These are phyloP conservation scores for Amiota communis DNA, from an alignment of 2,888 invertebrate genomes.

Conservation along the genomic window DNA sequence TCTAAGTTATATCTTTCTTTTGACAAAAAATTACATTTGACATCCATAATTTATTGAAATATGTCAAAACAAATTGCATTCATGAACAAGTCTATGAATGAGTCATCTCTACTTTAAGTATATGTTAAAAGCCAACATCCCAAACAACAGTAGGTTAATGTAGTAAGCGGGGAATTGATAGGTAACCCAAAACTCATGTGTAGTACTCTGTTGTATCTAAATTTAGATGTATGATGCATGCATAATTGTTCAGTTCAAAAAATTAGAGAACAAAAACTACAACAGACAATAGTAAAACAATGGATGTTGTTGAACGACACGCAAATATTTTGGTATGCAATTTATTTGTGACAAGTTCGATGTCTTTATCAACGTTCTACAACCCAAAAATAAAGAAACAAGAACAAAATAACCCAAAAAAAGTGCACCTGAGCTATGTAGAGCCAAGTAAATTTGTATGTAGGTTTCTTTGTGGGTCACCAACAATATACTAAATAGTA, in stretches of 20 bases:
- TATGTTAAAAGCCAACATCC: too few relatives aligned
- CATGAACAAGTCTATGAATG: not conserved
- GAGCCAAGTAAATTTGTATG: not conserved
- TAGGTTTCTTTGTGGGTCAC: not conserved
- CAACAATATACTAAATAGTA: not conserved
- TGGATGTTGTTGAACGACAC: conserved; percentile 30
- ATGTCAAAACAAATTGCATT: too few relatives aligned
- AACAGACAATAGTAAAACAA: conserved; percentile 32
- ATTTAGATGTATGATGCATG: conserved; percentile 62
- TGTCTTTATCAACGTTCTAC: conserved; percentile 57
- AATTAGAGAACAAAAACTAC: conserved; percentile 15
- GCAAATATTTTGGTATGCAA: conserved; percentile 53
- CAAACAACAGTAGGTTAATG: too few relatives aligned
- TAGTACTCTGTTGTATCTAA: conserved; percentile 52
- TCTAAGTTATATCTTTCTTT: too few relatives aligned
- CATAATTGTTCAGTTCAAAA: conserved; percentile 28
- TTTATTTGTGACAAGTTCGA: conserved; percentile 68
- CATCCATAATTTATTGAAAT: too few relatives aligned
- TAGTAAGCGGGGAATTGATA: not conserved
- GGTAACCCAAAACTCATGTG: conserved; percentile 20
- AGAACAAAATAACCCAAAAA: too few relatives aligned
- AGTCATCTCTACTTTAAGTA: not conserved
- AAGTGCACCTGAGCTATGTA: not conserved
- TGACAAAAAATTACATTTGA: too few relatives aligned
- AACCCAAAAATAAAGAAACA: not conserved